These are phyloP conservation scores for Brassicogethes aeneus DNA, from an alignment of 2,888 invertebrate species.

Conservation along the genomic window DNA sequence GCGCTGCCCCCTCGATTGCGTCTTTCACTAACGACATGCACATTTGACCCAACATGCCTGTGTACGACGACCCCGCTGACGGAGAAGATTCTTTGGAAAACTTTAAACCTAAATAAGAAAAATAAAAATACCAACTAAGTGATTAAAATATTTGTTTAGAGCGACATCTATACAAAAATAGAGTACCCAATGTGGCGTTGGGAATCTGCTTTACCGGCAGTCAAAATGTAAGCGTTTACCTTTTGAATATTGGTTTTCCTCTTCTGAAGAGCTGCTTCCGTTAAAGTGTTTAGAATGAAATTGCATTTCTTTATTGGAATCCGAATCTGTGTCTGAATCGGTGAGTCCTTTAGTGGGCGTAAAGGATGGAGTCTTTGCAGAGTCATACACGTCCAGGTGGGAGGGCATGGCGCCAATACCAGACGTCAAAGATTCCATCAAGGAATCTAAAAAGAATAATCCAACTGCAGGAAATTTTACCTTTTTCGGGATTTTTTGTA, in stretches of 20 bases:
- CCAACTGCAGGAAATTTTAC: too few relatives aligned
- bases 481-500: too few relatives aligned
- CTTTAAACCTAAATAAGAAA: too few relatives aligned
- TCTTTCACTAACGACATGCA: neutral
- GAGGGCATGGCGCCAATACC: neutral
- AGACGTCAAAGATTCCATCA: neutral
- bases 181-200: too few relatives aligned
- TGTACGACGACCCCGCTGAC: too few relatives aligned
- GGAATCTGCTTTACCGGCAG: too few relatives aligned
- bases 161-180: too few relatives aligned
- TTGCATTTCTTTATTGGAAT: neutral
- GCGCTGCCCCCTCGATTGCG: neutral
- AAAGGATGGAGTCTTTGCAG: neutral
- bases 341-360: neutral
- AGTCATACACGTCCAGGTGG: neutral
- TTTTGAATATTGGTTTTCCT: neutral
- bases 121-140: too few relatives aligned
- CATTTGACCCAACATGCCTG: neutral
- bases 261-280: neutral
- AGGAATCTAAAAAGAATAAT: too few relatives aligned
- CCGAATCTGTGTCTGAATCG: neutral
- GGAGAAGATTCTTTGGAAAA: too few relatives aligned
- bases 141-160: too few relatives aligned
- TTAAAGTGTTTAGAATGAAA: neutral
- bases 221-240: too few relatives aligned